Conservation (phyloP, 2,113 vertebrate species). For the Engraulis encrasicolus region DNA sequence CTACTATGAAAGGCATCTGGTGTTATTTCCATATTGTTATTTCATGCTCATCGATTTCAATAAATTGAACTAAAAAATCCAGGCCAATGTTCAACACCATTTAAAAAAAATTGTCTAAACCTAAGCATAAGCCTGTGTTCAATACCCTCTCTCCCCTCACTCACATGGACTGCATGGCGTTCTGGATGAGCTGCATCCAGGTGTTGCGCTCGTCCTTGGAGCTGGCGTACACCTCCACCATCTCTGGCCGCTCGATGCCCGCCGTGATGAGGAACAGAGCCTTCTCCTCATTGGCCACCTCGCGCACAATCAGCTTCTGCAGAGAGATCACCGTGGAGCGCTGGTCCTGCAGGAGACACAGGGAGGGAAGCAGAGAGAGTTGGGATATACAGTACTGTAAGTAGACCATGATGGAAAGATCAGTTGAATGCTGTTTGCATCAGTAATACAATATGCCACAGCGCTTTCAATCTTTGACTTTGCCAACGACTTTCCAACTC, state of each 20-base stretch:
- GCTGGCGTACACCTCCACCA: conserved; percentile 90
- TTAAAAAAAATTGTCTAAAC: too few relatives aligned
- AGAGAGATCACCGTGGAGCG: conserved; percentile 91
- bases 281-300: conserved; percentile 92
- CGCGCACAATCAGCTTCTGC: conserved; percentile 89
- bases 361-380: neutral
- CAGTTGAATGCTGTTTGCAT: neutral
- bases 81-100: too few relatives aligned
- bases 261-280: conserved; percentile 91
- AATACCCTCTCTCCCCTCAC: conserved; percentile 37
- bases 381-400: neutral
- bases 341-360: conserved; percentile 82
- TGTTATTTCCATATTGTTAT: too few relatives aligned
- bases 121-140: too few relatives aligned
- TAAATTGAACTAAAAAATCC: too few relatives aligned
- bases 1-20: too few relatives aligned
- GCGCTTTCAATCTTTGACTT: too few relatives aligned
- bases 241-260: conserved; percentile 82
- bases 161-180: conserved; percentile 85
- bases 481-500: too few relatives aligned
- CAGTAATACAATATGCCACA: neutral
- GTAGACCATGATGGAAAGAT: too few relatives aligned
- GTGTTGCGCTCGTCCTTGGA: conserved; percentile 89
- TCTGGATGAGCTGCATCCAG: conserved; percentile 88
- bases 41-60: too few relatives aligned